phyloP scores from a whole-genome alignment of 2,113 vertebrate genomes.

The Oxyura jamaicensis region DNA sequence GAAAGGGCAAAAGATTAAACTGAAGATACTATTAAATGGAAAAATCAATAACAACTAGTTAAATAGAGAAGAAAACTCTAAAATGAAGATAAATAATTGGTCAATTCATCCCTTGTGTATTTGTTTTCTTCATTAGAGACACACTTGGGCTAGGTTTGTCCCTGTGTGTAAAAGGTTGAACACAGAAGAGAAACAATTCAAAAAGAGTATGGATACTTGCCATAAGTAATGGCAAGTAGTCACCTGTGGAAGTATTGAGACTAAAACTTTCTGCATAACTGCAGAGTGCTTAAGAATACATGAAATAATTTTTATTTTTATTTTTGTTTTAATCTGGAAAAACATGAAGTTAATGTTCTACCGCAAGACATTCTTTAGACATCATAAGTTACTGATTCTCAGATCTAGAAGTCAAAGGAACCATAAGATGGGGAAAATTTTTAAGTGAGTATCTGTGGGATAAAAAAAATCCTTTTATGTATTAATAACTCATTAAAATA shows the following conservation, averaged over 20 bases:
- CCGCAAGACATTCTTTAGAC: background rate
- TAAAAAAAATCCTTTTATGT: background rate
- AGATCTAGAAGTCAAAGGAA: background rate
- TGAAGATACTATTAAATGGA: constrained; percentile 36
- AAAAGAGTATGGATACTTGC: background rate
- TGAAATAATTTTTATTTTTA: background rate
- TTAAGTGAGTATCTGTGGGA: background rate
- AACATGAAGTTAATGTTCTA: background rate
- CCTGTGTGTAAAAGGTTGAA: background rate
- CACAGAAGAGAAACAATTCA: background rate
- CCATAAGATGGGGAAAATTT: background rate
- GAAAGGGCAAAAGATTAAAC: constrained; percentile 48
- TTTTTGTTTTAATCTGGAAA: background rate
- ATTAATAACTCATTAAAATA: background rate
- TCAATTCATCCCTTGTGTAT: constrained; percentile 6
- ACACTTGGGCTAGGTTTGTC: background rate
- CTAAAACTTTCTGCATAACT: background rate
- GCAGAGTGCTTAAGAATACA: background rate
- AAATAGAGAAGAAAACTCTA: constrained; percentile 36
- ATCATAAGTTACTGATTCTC: background rate
- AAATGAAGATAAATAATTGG: constrained; percentile 45
- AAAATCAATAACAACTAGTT: constrained; percentile 58
- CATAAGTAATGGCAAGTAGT: background rate
- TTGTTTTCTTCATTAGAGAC: constrained; percentile 16
- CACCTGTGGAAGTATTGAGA: background rate